Evolutionary conservation across 2,797 vertebrate species (phyloP), one percentile per base, ranked within the genome.

Genomic region (Ficedula albicollis): DNA sequence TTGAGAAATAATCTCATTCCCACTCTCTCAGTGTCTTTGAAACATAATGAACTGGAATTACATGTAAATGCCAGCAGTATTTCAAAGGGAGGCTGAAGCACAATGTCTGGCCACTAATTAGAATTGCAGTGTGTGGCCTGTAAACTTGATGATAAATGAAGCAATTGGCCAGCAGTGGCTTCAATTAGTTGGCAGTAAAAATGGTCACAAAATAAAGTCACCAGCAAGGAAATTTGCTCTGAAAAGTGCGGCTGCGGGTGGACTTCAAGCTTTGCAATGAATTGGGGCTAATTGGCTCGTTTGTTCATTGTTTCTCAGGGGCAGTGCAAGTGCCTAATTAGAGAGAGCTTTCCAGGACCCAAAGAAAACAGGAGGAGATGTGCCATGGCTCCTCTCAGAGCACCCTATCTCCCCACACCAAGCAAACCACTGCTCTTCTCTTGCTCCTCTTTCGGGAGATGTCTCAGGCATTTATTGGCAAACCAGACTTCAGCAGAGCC

Each of bases 171-270:
- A 59, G 96, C 95, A 95, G 91, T 95, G 87, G 51, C 91, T 96
- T 94, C 91, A 97, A 96, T 97, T 94, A 97, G 90, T 87, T 81
- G 85, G 93, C 90, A 95, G 93, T 95, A 95, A 97, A 97, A 94
- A 83, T 21, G 76, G 92, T 89, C 96, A 95, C 89, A 93, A 96
- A 97, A 96, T 95, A 84, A 95, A 97, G 94, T 84, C 81, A 89
- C 75, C 56, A 90, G 58, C 4, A 30, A 87, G 54, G 80, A 95
- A 92, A 88, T 80, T 72, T 83, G 73, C 87, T 90, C 67, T 88
- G 83, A 75, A 48, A 89, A 95, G 79, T 76, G 80, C 70, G 96
- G 80, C 90, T 64, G 72, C 52, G 83, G 43, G 51, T 77, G 88
- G 80, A 78, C 62, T 96, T 92, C 38, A 21, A 46, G 72, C 44